A percentile compares a stretch with the other conserved stretches of the same genome.
Conservation (phyloP, 2,888 invertebrate species). For the Beris chalybata region DNA sequence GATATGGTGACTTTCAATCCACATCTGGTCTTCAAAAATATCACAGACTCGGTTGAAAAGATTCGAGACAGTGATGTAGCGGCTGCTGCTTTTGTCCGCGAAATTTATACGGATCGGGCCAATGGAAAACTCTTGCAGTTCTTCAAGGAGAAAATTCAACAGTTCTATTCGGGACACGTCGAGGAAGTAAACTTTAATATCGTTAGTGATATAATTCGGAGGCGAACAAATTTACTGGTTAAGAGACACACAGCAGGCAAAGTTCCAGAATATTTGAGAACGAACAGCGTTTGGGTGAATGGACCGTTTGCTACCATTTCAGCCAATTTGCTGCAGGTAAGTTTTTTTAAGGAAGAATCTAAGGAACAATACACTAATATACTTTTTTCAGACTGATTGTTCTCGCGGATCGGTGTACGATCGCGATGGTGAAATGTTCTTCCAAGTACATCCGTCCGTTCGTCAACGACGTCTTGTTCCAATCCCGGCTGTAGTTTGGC, state of each 20-base stretch:
- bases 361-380: slow-evolving; percentile 32
- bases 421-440: slow-evolving; percentile 83
- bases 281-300: slow-evolving; percentile 70
- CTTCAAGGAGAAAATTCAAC: slow-evolving; percentile 84
- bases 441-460: slow-evolving; percentile 78
- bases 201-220: slow-evolving; percentile 78
- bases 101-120: slow-evolving; percentile 78
- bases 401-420: slow-evolving; percentile 72
- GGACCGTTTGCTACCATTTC: slow-evolving; percentile 80
- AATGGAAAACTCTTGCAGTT: slow-evolving; percentile 82
- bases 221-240: slow-evolving; percentile 77
- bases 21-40: slow-evolving; percentile 81
- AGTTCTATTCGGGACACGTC: slow-evolving; percentile 84
- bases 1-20: slow-evolving; percentile 91
- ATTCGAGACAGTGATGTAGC: slow-evolving; percentile 71
- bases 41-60: slow-evolving; percentile 77
- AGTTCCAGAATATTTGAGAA: slow-evolving; percentile 74
- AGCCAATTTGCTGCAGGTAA: slow-evolving; percentile 77
- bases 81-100: slow-evolving; percentile 77
- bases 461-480: slow-evolving; percentile 79
- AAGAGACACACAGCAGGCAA: slow-evolving; percentile 78
- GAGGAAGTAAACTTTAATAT: slow-evolving; percentile 82
- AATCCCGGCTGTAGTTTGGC: slow-evolving; percentile 80
- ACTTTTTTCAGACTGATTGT: slow-evolving; percentile 73
- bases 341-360: slow-evolving; percentile 38